Evolutionary conservation across 1,140 invertebrate species (phyloP).

Genomic region (Heterodera carotae): DNA sequence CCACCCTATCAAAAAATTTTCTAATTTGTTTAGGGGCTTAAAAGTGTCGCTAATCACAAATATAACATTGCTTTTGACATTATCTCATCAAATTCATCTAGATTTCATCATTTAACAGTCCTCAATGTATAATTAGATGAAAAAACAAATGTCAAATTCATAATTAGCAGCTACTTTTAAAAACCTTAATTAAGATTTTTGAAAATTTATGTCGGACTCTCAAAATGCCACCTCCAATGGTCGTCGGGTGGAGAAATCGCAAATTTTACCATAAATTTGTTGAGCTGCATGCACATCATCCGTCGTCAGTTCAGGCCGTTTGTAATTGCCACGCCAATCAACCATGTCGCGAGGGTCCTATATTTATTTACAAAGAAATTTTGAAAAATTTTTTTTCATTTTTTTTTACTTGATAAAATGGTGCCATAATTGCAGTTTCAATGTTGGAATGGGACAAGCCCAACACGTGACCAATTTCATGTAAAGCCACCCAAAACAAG

Average conservation of each 20-base stretch:
- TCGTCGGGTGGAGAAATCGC: not conserved
- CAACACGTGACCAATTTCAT: slow-evolving; percentile 30
- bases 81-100: too few relatives aligned
- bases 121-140: too few relatives aligned
- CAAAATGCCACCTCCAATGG: too few relatives aligned
- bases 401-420: slow-evolving; percentile 21
- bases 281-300: slow-evolving; percentile 23
- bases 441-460: slow-evolving; percentile 28
- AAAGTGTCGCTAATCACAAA: too few relatives aligned
- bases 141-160: too few relatives aligned
- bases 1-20: too few relatives aligned
- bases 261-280: slow-evolving; percentile 22
- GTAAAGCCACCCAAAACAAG: slow-evolving; percentile 21
- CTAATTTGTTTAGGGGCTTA: too few relatives aligned
- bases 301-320: slow-evolving; percentile 19
- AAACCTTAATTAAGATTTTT: too few relatives aligned
- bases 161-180: too few relatives aligned
- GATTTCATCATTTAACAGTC: too few relatives aligned
- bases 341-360: slow-evolving; percentile 23
- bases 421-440: slow-evolving; percentile 29
- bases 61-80: too few relatives aligned
- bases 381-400: not conserved
- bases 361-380: not conserved
- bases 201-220: too few relatives aligned
- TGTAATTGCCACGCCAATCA: slow-evolving; percentile 27